A percentile compares a stretch with the other conserved stretches of the same genome.
phyloP scores from a whole-genome alignment of 2,797 vertebrate genomes.

The Varecia variegata region DNA sequence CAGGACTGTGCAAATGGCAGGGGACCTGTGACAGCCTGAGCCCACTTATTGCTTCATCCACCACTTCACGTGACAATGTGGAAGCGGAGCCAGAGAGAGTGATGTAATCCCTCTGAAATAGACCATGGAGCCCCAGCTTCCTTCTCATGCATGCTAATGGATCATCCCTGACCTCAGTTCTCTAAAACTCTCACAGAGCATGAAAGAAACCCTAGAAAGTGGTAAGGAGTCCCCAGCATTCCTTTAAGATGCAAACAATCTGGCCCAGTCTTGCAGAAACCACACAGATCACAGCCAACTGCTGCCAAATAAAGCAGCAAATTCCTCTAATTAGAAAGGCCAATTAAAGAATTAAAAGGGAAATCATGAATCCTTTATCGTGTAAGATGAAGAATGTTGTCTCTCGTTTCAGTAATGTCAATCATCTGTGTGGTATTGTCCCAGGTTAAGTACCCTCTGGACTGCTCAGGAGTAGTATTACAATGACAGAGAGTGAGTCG shows the following conservation, averaged over 20 bases:
- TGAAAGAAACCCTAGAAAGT: slow-evolving; percentile 64
- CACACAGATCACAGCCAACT: slow-evolving; percentile 61
- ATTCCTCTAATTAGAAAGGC: slow-evolving; percentile 80
- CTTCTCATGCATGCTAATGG: background rate
- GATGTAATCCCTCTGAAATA: slow-evolving; percentile 68
- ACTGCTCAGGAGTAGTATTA: slow-evolving; percentile 22
- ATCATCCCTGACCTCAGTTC: slow-evolving; percentile 67
- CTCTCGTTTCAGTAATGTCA: slow-evolving; percentile 74
- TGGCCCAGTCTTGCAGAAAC: slow-evolving; percentile 73
- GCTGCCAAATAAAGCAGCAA: slow-evolving; percentile 72
- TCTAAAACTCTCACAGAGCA: background rate
- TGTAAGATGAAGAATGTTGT: slow-evolving; percentile 69
- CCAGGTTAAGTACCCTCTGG: slow-evolving; percentile 62
- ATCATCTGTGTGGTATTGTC: slow-evolving; percentile 77
- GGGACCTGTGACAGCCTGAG: background rate
- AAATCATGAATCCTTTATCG: slow-evolving; percentile 72
- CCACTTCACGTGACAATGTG: background rate
- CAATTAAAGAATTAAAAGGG: slow-evolving; percentile 81
- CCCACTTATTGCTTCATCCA: slow-evolving; percentile 47
- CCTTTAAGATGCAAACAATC: slow-evolving; percentile 72
- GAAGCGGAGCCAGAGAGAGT: slow-evolving; percentile 41
- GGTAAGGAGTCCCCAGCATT: slow-evolving; percentile 62
- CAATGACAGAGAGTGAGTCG: slow-evolving; percentile 57
- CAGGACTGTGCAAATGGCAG: background rate
- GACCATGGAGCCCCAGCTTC: background rate